phyloP scores from a whole-genome alignment of 2,888 invertebrate genomes.

The Cyclophora albipunctata region DNA sequence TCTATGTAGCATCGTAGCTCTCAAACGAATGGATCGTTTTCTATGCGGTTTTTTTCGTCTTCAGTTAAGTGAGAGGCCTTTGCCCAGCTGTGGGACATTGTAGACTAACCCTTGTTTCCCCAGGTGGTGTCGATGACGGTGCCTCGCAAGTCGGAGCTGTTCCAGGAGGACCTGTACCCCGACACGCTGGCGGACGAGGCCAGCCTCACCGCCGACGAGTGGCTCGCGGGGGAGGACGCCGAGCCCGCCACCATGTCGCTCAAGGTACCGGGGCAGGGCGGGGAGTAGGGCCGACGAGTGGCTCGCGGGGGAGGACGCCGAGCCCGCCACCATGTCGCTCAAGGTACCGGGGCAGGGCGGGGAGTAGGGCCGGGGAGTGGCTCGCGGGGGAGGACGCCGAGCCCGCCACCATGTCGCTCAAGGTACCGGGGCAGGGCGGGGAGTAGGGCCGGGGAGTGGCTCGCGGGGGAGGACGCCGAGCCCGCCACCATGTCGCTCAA shows the following conservation, averaged over 20 bases:
- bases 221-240: conserved; percentile 91
- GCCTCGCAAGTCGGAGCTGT: conserved; percentile 96
- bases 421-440: too few relatives aligned
- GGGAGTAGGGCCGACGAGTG: neutral
- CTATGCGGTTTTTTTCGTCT: neutral
- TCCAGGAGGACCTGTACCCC: conserved; percentile 98
- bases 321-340: neutral
- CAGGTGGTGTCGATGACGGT: conserved; percentile 97
- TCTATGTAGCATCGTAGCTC: too few relatives aligned
- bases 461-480: too few relatives aligned
- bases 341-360: neutral
- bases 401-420: too few relatives aligned
- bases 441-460: too few relatives aligned
- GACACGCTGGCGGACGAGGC: conserved; percentile 95
- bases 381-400: too few relatives aligned
- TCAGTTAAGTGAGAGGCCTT: neutral
- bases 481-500: too few relatives aligned
- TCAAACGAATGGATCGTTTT: too few relatives aligned
- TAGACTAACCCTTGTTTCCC: too few relatives aligned
- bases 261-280: conserved; percentile 77
- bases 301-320: neutral
- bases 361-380: neutral
- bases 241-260: conserved; percentile 94
- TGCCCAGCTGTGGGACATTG: too few relatives aligned
- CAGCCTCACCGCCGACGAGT: conserved; percentile 92